Base-by-base conservation (phyloP, 2,113 vertebrate species). In the Pomatostomus ruficeps region DNA sequence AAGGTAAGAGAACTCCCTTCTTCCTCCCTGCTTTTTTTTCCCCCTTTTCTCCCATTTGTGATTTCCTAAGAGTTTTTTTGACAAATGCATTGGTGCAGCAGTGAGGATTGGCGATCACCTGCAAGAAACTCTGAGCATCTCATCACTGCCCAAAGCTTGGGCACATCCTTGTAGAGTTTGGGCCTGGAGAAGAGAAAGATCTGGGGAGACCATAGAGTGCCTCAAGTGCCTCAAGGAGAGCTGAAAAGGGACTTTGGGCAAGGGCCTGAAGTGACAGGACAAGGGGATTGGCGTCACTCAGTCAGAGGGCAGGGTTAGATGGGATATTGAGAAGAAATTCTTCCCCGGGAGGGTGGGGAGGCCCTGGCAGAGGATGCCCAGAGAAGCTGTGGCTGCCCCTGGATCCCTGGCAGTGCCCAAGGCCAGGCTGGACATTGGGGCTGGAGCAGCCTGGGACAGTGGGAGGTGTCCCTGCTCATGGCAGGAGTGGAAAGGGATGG, bases 1-100 rank as follows among this genome's bases (percentile, higher is more conserved):
- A 99, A 98, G 98, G 98, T 98, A 99, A 99, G 97, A 91, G 81
- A 73, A 25, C 7, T 51, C 58, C 54, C 12, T 54, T 40, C 31
- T 46, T 54, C 21, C 11, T 75, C 19, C 18, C 19, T 2, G 1
- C 24, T 48, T 54, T 38, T 54, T 29, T 10, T 35, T 0, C 0
- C 23, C 20, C 14, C 42, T 33, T 14, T 81, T 54, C 45, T 49
- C 14, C 22, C 16, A 72, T 55, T 29, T 29, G 2, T 1, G 2
- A 45, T 36, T 28, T 22, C 25, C 7, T 9, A n/a, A 33, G 59
- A 5, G 33, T 49, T 36, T 35, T 85, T 75, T 89, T 14, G 0
- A 12, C 6, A 12, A 63, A 43, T 2, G 0, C 25, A 0, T 28
- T 28, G 36, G 29, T 33, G 43, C 9, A 46, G 61, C 72, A 54